Base-by-base conservation (phyloP, 2,113 vertebrate species). In the Cyanoramphus novaezelandiae region DNA sequence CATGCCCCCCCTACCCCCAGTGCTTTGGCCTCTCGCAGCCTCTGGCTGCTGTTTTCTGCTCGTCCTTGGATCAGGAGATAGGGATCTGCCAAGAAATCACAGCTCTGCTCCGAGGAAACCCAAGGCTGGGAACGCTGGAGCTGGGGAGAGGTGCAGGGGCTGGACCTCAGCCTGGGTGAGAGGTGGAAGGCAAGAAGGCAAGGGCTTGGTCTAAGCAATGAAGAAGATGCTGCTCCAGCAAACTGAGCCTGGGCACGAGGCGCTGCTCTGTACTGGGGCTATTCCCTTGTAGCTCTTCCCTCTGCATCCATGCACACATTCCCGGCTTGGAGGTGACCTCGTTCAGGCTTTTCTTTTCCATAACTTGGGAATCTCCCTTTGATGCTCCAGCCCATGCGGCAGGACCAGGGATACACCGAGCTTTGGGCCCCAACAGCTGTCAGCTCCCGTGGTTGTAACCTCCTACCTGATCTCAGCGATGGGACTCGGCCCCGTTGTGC, bases 381-480 rank as follows among this genome's bases (percentile, higher is more conserved):
- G 35, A 13, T 37, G 50, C 33, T 29, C 28, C 21, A 39, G 39
- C 39, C 39, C 39, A 39, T 39, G 39, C 39, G 11, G 39, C 39
- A 39, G 39, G 39, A 39, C 39, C 39, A 17, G 76, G 39, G 43
- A 25, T 23, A 21, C 9, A 0, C 6, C 12, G 29, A 8, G 9
- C 41, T 69, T n/a, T 10, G 13, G 1, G 16, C 62, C 33, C 16
- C 44, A 3, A 19, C 39, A 59, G 28, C 35, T 57, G 33, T 4
- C n/a, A 13, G 31, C 31, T 43, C 28, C 86, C 0, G 1, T 17
- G 41, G 6, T 5, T 7, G 20, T 15, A 6, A 31, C 31, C 11
- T 29, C 37, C 15, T 1, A 1, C 55, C 13, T 1, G 14, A 27
- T 7, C 2, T 0, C 31, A 6, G 8, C 0, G 1, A 3, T 6